Base-by-base conservation (phyloP, 1,140 invertebrate genomes). In the Odontomachus brunneus region DNA sequence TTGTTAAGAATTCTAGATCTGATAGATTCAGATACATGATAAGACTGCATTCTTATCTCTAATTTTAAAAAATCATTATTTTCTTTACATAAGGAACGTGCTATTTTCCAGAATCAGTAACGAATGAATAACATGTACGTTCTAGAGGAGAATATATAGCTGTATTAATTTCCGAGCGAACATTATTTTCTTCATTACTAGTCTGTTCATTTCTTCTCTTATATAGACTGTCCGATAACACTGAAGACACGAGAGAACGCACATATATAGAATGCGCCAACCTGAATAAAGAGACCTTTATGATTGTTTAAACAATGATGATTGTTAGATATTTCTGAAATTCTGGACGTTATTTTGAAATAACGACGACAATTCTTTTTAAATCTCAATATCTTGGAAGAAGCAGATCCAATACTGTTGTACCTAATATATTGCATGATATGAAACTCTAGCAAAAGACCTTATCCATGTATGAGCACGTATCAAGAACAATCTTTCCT, bases 1-100 rank as follows among this genome's bases (percentile, higher is more conserved):
- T 57, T 15, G 33, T 48, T 44, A 12, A 44, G 15, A 48, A 12
- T 9, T 62, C 19, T 26, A 63, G 24, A 14, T 5, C 38, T 11
- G 38, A 11, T 44, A 11, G 38, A 44, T 44, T 4, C 38, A 44
- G 38, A 44, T 11, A 44, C 24, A 38, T 19, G 22, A 12, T 0
- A 49, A 33, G 2, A 19, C 2, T 26, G 38, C 11, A 5, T 38
- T 44, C n/a, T 73, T 74, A 62, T 33, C 24, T 44, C 22, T 26
- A 15, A 24, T 44, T n/a, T n/a, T 51, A 65, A 65, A 76, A 76
- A 38, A 76, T 76, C 51, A 14, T 24, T 15, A 66, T 53, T 76
- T 76, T 38, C 60, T 51, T 53, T 76, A 38, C 44, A 19, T 19
- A 76, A 55, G 33, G 62, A 24, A 22, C 19, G n/a, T 22, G 11